A percentile compares a stretch with the other conserved stretches of the same genome.
These are phyloP conservation scores for Nesometra sesokonis DNA, from an alignment of 35 echinoderm and acorn worm genomes.

Conservation along the genomic window DNA sequence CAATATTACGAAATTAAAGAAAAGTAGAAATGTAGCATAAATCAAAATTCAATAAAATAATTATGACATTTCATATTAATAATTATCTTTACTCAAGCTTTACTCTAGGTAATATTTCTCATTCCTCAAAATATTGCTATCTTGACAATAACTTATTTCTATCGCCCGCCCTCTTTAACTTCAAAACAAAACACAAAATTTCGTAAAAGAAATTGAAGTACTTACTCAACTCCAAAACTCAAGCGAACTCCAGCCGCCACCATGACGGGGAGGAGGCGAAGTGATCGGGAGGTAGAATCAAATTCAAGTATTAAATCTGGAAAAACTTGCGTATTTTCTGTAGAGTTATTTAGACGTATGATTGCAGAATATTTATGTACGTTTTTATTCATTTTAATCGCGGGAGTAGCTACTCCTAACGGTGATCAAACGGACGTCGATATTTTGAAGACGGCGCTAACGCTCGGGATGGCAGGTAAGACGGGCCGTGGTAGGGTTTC, in stretches of 20 bases:
- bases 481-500: background rate
- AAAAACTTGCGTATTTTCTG: background rate
- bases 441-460: background rate
- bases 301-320: background rate
- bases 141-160: background rate
- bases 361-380: background rate
- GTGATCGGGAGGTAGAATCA: background rate
- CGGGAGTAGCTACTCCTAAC: background rate
- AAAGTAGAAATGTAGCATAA: too few species aligned
- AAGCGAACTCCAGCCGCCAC: background rate
- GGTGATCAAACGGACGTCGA: background rate
- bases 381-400: background rate
- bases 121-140: background rate
- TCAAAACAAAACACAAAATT: background rate
- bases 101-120: too few species aligned
- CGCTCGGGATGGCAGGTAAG: background rate
- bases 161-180: background rate
- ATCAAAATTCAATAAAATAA: too few species aligned
- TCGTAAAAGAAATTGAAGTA: background rate
- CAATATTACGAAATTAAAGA: too few species aligned
- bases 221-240: background rate
- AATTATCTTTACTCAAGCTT: too few species aligned
- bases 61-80: too few species aligned
- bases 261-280: background rate
- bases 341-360: background rate